Base-by-base conservation (phyloP, 2,113 vertebrate species). In the Pantherophis guttatus region DNA sequence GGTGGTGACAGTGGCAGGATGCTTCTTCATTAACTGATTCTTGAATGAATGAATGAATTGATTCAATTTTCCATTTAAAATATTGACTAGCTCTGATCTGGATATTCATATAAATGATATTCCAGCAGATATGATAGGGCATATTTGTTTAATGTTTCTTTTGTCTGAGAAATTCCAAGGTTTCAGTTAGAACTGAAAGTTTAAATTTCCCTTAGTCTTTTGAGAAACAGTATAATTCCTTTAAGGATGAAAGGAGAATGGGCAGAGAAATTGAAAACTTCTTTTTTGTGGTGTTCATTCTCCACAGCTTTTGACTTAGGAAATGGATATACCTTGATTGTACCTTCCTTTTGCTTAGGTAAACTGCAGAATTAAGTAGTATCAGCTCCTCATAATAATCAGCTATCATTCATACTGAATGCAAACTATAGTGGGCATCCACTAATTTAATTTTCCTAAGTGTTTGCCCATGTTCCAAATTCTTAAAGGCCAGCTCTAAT, bases 361-460 rank as follows among this genome's bases (percentile, higher is more conserved):
- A 90, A 93, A 86, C 48, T 62, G 29, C n/a, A 44, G 15, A 90
- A 87, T 90, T 93, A 65, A 87, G 81, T 65, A 87, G 26, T 24
- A 26, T 39, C 88, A 33, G 44, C 39, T 62, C 44, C 59, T 29
- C 55, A 11, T 90, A 93, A 87, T 54, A 54, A 86, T 62, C 92
- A 86, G 23, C 88, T 93, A 93, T 90, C 89, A 87, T 93, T 93
- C 81, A 54, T 81, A 62, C 55, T 86, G 54, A 86, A 39, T 53
- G 75, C 54, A 93, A 90, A 93, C 54, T 90, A 75, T 93, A 90
- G 75, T 86, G 75, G 92, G 89, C 57, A 90, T 65, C 81, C 13
- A 23, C 89, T 90, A 93, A 93, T 93, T 93, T 87, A 93, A 93
- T 93, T 93, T 93, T 93, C 81, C 57, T 65, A 90, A 59, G 92